Percentiles rank a stretch among this genome's conserved stretches.
These are phyloP conservation scores for Phragmatobia fuliginosa DNA, from an alignment of 2,888 invertebrate species.

Conservation along the genomic window DNA sequence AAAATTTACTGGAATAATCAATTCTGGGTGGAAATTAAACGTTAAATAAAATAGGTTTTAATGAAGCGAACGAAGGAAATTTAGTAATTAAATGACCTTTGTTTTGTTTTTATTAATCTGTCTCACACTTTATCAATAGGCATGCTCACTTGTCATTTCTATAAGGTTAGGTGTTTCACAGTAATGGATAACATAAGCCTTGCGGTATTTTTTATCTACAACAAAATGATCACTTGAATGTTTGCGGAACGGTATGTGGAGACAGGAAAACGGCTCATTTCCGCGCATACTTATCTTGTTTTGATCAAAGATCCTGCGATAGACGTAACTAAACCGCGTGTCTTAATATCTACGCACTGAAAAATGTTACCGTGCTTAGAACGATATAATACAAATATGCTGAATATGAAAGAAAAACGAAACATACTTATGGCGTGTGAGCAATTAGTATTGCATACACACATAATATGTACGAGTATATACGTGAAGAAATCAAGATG, in stretches of 20 bases:
- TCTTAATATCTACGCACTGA: not conserved
- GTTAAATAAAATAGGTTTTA: not conserved
- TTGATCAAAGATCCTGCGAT: not conserved
- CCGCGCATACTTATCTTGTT: not conserved
- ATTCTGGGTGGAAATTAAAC: not conserved
- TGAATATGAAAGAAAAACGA: too few species aligned
- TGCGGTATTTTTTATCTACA: not conserved
- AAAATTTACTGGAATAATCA: not conserved
- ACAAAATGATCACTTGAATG: not conserved
- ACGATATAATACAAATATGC: not conserved
- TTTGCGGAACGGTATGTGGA: not conserved
- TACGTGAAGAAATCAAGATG: too few species aligned
- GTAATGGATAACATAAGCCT: not conserved
- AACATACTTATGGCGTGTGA: not conserved
- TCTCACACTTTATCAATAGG: not conserved
- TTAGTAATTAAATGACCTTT: not conserved
- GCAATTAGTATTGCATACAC: too few species aligned
- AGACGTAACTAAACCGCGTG: not conserved
- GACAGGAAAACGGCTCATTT: conserved; percentile 1
- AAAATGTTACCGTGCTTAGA: not conserved
- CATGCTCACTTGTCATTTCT: not conserved
- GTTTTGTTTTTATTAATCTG: not conserved
- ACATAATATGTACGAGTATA: too few species aligned
- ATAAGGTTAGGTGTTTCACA: not conserved
- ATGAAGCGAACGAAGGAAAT: not conserved